A percentile compares a stretch with the other conserved stretches of the same genome.
These are phyloP conservation scores for Raillietiella orientalis DNA, from an alignment of 2,888 invertebrate species.

Conservation along the genomic window DNA sequence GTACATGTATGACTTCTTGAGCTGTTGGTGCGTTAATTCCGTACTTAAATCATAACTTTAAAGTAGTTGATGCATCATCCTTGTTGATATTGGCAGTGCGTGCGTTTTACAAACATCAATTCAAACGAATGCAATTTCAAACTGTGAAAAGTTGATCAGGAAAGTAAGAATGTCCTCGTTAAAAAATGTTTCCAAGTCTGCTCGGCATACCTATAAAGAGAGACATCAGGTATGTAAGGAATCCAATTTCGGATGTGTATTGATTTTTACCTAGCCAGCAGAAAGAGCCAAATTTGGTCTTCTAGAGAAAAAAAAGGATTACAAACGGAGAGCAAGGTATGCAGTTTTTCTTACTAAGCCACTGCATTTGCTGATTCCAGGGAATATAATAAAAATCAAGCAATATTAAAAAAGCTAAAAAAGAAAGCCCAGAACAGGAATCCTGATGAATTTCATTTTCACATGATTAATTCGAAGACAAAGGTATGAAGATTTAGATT, in stretches of 20 bases:
- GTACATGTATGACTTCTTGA: too few species aligned
- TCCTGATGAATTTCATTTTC: conserved; percentile 94
- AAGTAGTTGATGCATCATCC: too few species aligned
- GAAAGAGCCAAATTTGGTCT: conserved; percentile 38
- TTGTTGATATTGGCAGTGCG: too few species aligned
- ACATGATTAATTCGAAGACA: conserved; percentile 91
- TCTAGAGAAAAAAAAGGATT: conserved; percentile 66
- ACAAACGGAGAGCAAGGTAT: conserved; percentile 28
- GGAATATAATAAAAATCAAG: conserved; percentile 47
- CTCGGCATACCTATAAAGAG: conserved; percentile 51
- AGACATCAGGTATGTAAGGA: conserved; percentile 26
- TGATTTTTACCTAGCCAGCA: conserved; percentile 18
- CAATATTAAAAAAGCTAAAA: conserved; percentile 40
- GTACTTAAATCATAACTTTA: too few species aligned
- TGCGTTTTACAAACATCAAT: too few species aligned
- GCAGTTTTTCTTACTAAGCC: conserved; percentile 4
- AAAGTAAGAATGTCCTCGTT: conserved; percentile 64
- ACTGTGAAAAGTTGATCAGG: too few species aligned
- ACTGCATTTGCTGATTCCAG: conserved; percentile 9
- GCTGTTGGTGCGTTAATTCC: too few species aligned
- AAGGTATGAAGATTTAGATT: too few species aligned
- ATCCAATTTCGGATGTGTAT: conserved; percentile 1
- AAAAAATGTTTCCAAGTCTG: conserved; percentile 54
- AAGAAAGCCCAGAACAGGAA: conserved; percentile 66
- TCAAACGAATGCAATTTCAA: too few species aligned